Conservation (phyloP, 2,797 vertebrate species). For the Lophius americanus region DNA sequence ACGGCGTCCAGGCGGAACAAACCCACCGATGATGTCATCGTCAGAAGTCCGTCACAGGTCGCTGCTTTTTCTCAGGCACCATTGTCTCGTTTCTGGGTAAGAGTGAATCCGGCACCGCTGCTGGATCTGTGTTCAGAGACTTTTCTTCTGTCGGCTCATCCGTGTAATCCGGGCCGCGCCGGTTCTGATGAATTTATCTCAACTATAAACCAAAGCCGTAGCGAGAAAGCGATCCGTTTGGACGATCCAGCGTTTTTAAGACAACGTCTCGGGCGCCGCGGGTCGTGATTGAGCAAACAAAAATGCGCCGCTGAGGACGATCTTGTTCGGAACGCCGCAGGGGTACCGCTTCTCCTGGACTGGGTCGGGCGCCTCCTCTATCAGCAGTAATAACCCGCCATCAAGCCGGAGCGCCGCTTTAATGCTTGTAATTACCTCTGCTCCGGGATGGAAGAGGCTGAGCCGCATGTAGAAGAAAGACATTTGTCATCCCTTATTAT, state of each 20-base stretch:
- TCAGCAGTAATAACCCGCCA: conserved; percentile 37
- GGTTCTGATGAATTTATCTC: background rate
- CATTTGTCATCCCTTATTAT: conserved; percentile 29
- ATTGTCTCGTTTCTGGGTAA: conserved; percentile 7
- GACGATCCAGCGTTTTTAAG: background rate
- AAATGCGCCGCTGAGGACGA: background rate
- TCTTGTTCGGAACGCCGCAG: conserved; percentile 10
- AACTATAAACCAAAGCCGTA: too few relatives aligned
- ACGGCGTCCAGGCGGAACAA: too few relatives aligned
- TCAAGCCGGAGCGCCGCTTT: conserved; percentile 41
- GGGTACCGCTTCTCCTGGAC: conserved; percentile 8
- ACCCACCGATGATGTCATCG: too few relatives aligned
- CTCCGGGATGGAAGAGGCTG: conserved; percentile 22
- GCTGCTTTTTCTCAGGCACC: background rate
- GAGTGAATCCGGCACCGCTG: too few relatives aligned
- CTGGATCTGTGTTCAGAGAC: too few relatives aligned
- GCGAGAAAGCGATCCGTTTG: background rate
- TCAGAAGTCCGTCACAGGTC: background rate
- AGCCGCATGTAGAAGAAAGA: conserved; percentile 14
- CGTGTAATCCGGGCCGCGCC: background rate
- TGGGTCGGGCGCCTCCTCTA: conserved; percentile 11
- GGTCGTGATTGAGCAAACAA: conserved; percentile 3
- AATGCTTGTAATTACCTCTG: conserved; percentile 39
- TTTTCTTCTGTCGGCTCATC: too few relatives aligned
- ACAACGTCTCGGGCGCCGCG: background rate